Evolutionary conservation across 2,888 invertebrate species (phyloP), one percentile per base, ranked within the genome.

Genomic region (Phortica okadai): DNA sequence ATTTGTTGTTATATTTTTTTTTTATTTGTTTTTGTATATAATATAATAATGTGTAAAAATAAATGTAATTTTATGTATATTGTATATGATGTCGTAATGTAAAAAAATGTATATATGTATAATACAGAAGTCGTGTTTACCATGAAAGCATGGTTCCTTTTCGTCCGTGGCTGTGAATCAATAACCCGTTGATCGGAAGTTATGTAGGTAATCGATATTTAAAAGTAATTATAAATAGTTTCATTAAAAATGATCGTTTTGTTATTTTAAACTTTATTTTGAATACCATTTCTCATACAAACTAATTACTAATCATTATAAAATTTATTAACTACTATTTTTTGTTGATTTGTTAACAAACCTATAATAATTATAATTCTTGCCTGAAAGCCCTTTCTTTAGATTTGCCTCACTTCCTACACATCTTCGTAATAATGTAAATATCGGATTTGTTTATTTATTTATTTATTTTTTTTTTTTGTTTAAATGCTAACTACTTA

Each of bases 201-300:
- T 33, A 33, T 33, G 4, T 4, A 33, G 33, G 33, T 33, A 33
- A 33, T 33, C 4, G 33, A 33, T 33, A 33, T 33, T 33, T 33
- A 33, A 33, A 33, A 33, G 4, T 33, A 33, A 33, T 33, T 33
- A 33, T 33, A 33, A 33, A 33, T 33, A 33, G 33, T 33, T 33
- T 33, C 33, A 56, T 56, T 10, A 56, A 56, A 67, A 69, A 8
- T 21, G n/a, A 21, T 16, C 21, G 8, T 25, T 21, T 25, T 10
- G 86, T 82, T 84, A 80, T 86, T 83, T 86, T 83, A 77, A 84
- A 81, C 80, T 87, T 88, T 88, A 88, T 87, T 87, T 82, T 82
- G 85, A 87, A 88, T 88, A 88, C 86, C 84, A 85, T 88, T 87
- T 84, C 81, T 77, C 83, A 81, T 85, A 87, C 78, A 80, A 79